A percentile compares a stretch with the other conserved stretches of the same genome.
phyloP scores from a whole-genome alignment of 2,888 invertebrate genomes.

The Smittia aterrima region DNA sequence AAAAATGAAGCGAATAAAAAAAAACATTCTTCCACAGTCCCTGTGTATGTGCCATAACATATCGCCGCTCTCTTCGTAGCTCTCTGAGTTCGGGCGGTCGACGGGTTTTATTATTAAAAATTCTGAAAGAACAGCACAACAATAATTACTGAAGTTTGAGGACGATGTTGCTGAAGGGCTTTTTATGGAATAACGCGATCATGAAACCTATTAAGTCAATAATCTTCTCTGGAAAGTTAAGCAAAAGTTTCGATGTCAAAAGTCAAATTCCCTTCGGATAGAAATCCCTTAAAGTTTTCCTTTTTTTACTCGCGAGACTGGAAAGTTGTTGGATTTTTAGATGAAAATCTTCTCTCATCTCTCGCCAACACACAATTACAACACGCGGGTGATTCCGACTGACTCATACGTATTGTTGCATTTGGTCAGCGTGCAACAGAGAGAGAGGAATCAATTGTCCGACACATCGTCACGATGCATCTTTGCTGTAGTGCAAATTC shows the following conservation, averaged over 20 bases:
- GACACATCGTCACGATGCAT: not conserved
- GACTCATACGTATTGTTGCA: not conserved
- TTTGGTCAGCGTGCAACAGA: not conserved
- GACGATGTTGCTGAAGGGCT: too few relatives aligned
- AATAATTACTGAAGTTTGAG: too few relatives aligned
- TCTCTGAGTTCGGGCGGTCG: constrained; percentile 20
- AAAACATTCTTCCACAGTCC: constrained; percentile 38
- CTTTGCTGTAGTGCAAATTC: not conserved
- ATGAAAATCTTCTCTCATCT: constrained; percentile 23
- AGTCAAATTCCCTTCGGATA: too few relatives aligned
- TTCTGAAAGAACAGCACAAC: not conserved
- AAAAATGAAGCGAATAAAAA: constrained; percentile 41
- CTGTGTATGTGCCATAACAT: constrained; percentile 30
- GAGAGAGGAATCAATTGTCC: constrained; percentile 14
- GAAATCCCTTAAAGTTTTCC: not conserved
- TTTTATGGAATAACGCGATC: too few relatives aligned
- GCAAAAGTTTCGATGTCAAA: too few relatives aligned
- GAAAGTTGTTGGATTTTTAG: not conserved
- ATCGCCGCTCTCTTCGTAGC: constrained; percentile 8
- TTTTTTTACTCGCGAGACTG: constrained; percentile 13
- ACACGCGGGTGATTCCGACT: too few relatives aligned
- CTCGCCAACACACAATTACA: constrained; percentile 27
- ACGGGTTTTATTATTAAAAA: constrained; percentile 3
- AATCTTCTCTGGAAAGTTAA: too few relatives aligned
- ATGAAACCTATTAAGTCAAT: too few relatives aligned